Percentiles rank a stretch among this genome's conserved stretches.
phyloP scores from a whole-genome alignment of 1,140 invertebrate species.

The Diprion similis region DNA sequence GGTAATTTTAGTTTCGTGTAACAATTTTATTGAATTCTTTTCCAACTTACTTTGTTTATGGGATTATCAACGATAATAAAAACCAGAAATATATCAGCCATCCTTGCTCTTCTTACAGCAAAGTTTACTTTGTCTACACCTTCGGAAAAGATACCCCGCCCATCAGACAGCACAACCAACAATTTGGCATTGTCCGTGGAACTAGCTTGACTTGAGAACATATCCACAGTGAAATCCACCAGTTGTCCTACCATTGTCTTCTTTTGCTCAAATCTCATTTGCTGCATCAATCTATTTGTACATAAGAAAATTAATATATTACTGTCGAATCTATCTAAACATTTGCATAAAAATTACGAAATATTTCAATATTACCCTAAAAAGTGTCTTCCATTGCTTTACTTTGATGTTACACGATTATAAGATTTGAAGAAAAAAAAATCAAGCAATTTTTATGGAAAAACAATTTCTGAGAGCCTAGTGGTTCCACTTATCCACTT shows the following conservation, averaged over 20 bases:
- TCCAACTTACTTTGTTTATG: conserved; percentile 76
- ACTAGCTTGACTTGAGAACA: conserved; percentile 67
- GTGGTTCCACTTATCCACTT: conserved; percentile 24
- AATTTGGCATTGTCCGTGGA: conserved; percentile 81
- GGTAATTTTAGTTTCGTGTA: neutral
- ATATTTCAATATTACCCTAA: conserved; percentile 6
- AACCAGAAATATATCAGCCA: conserved; percentile 88
- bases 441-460: neutral
- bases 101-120: conserved; percentile 80
- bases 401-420: neutral
- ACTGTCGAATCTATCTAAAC: conserved; percentile 14
- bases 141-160: conserved; percentile 90
- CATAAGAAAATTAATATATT: conserved; percentile 15
- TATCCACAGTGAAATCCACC: conserved; percentile 77
- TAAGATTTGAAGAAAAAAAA: conserved; percentile 12
- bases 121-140: conserved; percentile 78
- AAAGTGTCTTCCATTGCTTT: neutral
- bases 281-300: conserved; percentile 68
- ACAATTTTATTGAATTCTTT: conserved; percentile 10
- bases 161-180: conserved; percentile 93
- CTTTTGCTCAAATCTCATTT: conserved; percentile 81
- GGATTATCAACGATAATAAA: conserved; percentile 97
- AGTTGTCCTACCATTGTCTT: conserved; percentile 83
- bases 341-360: conserved; percentile 19
- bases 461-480: neutral